Evolutionary conservation across 2,113 vertebrate species (phyloP).

Genomic region (Gopherus evgoodei): DNA sequence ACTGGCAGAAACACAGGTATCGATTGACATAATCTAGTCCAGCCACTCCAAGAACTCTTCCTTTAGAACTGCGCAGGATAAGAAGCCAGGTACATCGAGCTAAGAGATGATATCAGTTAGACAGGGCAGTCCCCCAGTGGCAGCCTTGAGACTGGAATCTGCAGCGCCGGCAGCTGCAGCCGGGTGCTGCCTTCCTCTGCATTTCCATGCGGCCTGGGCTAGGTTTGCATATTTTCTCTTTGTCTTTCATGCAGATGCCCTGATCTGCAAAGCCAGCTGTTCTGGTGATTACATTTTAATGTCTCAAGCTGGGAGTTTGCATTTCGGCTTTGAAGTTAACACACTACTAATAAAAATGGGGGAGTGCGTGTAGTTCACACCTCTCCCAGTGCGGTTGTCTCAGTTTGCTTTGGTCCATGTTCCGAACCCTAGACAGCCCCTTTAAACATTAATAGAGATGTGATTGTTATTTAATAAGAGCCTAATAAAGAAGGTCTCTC

Average conservation of each 20-base stretch:
- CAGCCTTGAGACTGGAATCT: not conserved
- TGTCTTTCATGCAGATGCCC: not conserved
- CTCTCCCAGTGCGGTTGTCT: not conserved
- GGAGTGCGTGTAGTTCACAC: not conserved
- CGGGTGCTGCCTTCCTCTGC: not conserved
- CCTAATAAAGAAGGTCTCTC: not conserved
- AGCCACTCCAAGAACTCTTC: not conserved
- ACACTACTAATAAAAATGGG: not conserved
- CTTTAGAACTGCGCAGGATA: not conserved
- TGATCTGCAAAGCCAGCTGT: constrained; percentile 2
- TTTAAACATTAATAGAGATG: not conserved
- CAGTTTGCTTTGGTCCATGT: not conserved
- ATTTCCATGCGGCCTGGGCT: not conserved
- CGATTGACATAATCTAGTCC: not conserved
- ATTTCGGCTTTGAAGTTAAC: not conserved
- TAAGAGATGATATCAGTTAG: not conserved
- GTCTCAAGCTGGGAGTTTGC: constrained; percentile 14
- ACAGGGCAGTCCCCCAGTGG: not conserved
- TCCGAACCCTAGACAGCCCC: not conserved
- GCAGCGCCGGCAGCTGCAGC: not conserved
- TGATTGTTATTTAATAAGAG: not conserved
- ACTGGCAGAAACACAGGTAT: not conserved
- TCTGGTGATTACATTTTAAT: constrained; percentile 29
- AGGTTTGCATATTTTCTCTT: not conserved
- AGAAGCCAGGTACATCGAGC: not conserved